These are phyloP conservation scores for Cataglyphis rosenhaueri DNA, from an alignment of 2,888 invertebrate species.

Conservation along the genomic window DNA sequence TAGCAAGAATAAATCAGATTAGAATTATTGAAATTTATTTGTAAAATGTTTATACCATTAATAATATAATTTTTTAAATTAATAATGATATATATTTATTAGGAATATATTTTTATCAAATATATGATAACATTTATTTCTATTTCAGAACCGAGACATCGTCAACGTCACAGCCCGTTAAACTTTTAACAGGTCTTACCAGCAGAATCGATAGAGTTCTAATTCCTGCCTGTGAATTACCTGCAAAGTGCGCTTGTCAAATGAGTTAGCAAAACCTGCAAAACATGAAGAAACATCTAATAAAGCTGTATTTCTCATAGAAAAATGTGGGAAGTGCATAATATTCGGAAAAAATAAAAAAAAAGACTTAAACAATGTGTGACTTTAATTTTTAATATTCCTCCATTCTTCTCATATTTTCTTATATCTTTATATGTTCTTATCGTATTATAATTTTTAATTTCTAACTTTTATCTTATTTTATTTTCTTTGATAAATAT, in stretches of 20 bases:
- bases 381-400: not conserved
- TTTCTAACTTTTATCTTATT: not conserved
- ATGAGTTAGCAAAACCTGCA: not conserved
- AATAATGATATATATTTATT: not conserved
- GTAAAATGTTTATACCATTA: not conserved
- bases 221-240: slow-evolving; percentile 67
- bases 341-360: slow-evolving; percentile 15
- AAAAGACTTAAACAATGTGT: not conserved
- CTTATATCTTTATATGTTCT: not conserved
- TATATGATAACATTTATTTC: not conserved
- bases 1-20: slow-evolving; percentile 2
- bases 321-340: not conserved
- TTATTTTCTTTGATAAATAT: not conserved
- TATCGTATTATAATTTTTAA: not conserved
- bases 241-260: not conserved
- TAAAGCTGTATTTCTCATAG: slow-evolving; percentile 10
- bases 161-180: not conserved
- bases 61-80: not conserved
- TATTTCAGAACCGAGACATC: slow-evolving; percentile 35
- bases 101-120: not conserved
- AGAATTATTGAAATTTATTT: not conserved
- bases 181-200: slow-evolving; percentile 63
- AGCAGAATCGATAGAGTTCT: slow-evolving; percentile 70
- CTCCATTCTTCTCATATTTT: not conserved
- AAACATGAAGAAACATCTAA: not conserved